Base-by-base conservation (phyloP, 1,140 invertebrate species). In the Lepidurus couesii region DNA sequence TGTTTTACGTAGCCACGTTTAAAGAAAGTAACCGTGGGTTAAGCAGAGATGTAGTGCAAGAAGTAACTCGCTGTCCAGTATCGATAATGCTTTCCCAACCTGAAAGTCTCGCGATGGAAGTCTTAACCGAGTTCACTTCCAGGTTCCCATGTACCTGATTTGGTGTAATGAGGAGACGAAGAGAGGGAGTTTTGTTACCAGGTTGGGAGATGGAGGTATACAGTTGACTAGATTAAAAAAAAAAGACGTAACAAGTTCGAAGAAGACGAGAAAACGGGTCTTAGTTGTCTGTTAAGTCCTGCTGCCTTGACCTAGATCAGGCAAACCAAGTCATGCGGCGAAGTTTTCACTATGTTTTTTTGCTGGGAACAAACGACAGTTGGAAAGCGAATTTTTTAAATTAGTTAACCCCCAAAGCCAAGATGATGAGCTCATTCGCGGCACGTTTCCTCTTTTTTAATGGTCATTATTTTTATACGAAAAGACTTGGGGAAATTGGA, bases 401-500 rank as follows among this genome's bases (percentile, higher is more conserved):
- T 65, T 13, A 65, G 53, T 65, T 65, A n/a, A 65, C 16, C 16
- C 53, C 8, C 6, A 65, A 65, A 65, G 53, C 53, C 53, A 16
- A 65, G 53, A 65, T 65, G 53, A 65, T 65, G 53, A 65, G 53
- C 53, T 65, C 53, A 65, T 65, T 13, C 21, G 53, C 16, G 53
- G 53, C 53, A 21, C 4, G 53, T 65, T 65, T 65, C 53, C 53
- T 13, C 53, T 65, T 65, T 65, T 65, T 65, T 65, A 65, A 65
- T 65, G 53, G 53, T 65, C 53, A 65, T 65, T 65, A 65, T 65
- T 65, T 65, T 65, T 65, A 65, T 65, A 65, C 53, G 53, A 65
- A 65, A 65, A 65, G 53, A 65, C 53, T n/a, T 16, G 53, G 53
- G 53, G 53, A 65, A n/a, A 65, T 65, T 65, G 53, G 53, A 65